Evolutionary conservation across 2,888 invertebrate genomes (phyloP), one percentile per base, ranked within the genome.

Genomic region (Miltochrista miniata): DNA sequence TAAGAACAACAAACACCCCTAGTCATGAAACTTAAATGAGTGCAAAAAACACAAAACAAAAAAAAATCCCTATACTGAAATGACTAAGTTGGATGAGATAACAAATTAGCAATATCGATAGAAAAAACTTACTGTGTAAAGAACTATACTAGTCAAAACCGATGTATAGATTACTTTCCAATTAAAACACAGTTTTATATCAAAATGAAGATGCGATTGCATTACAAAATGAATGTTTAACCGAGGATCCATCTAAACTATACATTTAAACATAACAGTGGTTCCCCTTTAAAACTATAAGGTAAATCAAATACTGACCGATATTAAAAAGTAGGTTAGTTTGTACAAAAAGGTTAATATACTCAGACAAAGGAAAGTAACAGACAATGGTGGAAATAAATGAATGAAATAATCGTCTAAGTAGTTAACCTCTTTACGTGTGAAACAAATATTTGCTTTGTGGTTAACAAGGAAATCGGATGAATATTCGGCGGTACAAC

Each of bases 241-340:
- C 18, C n/a, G n/a, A 18, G n/a, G 9, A 5, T 7, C 10, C 7
- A 24, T 33, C 52, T 47, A 49, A 48, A 52, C 47, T 48, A 43
- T 13, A 29, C 30, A 31, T 33, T 18, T 14, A n/a, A n/a, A n/a
- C n/a, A 12, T 12, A 37, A 34, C 37, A 11, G 49, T 36, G 31
- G 50, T 35, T 38, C 45, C 7, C 33, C n/a, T 34, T 48, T 40
- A 11, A 40, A 11, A 45, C 31, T 30, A 14, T 8, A 24, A 42
- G 46, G 36, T 47, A 52, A 51, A 38, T 49, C 15, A 52, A 51
- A 38, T 49, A 33, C 33, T 36, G 30, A 9, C 42, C n/a, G 46
- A 51, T 46, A 24, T 37, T 41, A 10, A 45, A 13, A 43, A 43
- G 48, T 34, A 43, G 12, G 18, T 10, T 49, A 12, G 36, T 0